A percentile compares a stretch with the other conserved stretches of the same genome.
phyloP scores from a whole-genome alignment of 2,797 vertebrate genomes.

The Centropyge bicolor region DNA sequence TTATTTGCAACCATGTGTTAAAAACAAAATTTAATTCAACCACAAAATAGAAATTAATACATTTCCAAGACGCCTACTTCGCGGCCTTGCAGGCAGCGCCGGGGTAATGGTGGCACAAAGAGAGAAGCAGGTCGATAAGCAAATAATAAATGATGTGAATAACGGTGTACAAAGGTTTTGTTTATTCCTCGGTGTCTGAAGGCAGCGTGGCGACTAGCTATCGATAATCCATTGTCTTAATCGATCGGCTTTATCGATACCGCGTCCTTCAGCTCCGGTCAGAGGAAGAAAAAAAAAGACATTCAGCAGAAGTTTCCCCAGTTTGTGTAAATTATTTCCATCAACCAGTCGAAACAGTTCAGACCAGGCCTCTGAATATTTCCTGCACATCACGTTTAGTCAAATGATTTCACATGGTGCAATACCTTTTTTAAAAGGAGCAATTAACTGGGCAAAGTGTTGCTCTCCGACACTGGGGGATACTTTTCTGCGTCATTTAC shows the following conservation, averaged over 20 bases:
- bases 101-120: background rate
- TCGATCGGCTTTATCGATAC: conserved; percentile 62
- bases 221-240: conserved; percentile 69
- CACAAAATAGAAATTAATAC: background rate
- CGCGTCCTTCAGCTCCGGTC: conserved; percentile 41
- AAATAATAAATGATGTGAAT: conserved; percentile 52
- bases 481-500: conserved; percentile 84
- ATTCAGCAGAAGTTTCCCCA: conserved; percentile 33
- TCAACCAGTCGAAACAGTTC: conserved; percentile 24
- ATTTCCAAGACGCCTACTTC: background rate
- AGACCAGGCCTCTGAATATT: conserved; percentile 41
- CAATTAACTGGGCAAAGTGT: conserved; percentile 84
- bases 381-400: conserved; percentile 62
- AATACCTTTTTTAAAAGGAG: conserved; percentile 77
- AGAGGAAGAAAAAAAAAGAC: conserved; percentile 17
- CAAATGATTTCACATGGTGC: conserved; percentile 78
- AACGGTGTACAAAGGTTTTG: conserved; percentile 58
- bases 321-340: conserved; percentile 53
- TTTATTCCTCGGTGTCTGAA: conserved; percentile 58
- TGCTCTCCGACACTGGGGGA: conserved; percentile 75
- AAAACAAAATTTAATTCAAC: background rate
- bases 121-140: conserved; percentile 43
- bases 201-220: conserved; percentile 44
- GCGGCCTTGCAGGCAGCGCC: background rate
- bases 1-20: background rate